Evolutionary conservation across 2,797 vertebrate genomes (phyloP), one percentile per base, ranked within the genome.

Genomic region (Chrysolophus pictus): DNA sequence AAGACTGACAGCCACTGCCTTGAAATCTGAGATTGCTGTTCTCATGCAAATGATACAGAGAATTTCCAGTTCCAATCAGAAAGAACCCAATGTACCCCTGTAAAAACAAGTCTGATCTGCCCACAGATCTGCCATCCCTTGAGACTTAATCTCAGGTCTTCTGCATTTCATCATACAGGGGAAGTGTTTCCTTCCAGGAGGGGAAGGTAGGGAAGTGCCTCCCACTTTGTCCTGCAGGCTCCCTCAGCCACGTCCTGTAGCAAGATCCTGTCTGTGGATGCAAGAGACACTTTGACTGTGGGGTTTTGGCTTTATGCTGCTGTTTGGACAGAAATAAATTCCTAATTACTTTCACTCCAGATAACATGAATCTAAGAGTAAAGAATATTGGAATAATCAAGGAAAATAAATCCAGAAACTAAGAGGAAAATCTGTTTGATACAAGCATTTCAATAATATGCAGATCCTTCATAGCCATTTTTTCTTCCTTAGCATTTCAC

Each of bases 381-480:
- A 81, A 84, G 31, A 78, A 41, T 15, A 85, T 60, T 80, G 49
- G 35, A 71, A 82, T 31, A 92, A 72, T 90, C 10, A 87, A 74
- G 44, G 84, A 83, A 89, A 76, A 22, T 46, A 93, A 96, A 49
- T 44, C 44, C 18, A 46, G 90, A 88, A 93, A n/a, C 12, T 14
- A 64, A 73, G 33, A 88, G 65, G 13, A 8, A 85, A 82, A 84
- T 84, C 47, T 71, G 37, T 91, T 87, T 93, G 14, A 92, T 94
- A 74, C 42, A 67, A 84, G 79, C 70, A 9, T 74, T 37, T 65
- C 12, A 13, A 31, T 89, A 85, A 58, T 6, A 4, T 55, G 19
- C 64, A 85, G 71, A 80, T 62, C 64, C 39, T 71, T 24, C 44
- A 68, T 58, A 85, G 62, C 8, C 6, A 0, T 70, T 51, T 90